Percentiles rank a stretch among this genome's conserved stretches.
Conservation (phyloP, 2,113 vertebrate genomes). For the Oceanodroma tethys region DNA sequence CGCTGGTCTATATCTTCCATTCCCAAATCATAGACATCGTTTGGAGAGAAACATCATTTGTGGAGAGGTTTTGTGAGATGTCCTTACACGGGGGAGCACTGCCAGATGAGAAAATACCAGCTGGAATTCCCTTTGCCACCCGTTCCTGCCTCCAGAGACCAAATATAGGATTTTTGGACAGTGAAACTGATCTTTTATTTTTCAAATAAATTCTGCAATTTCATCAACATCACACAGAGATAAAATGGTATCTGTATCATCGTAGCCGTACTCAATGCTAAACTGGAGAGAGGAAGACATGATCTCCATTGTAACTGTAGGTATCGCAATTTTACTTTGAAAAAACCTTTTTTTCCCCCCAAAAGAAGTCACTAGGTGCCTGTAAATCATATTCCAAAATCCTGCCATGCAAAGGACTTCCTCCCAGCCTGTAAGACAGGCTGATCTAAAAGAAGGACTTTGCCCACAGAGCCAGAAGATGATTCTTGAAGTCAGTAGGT, state of each 20-base stretch:
- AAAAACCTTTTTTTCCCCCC: not conserved
- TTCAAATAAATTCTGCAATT: not conserved
- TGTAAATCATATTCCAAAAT: not conserved
- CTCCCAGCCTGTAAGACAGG: not conserved
- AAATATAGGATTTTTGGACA: accelerated
- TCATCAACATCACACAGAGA: not conserved
- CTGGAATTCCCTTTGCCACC: not conserved
- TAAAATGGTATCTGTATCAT: accelerated
- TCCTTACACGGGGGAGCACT: accelerated
- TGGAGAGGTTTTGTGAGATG: not conserved
- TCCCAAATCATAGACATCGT: not conserved
- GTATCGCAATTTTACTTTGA: not conserved
- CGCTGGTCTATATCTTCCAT: not conserved
- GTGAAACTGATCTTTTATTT: not conserved
- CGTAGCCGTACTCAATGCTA: accelerated
- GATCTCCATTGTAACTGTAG: not conserved
- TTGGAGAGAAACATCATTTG: not conserved
- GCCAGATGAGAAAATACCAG: not conserved
- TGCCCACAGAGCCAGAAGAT: not conserved
- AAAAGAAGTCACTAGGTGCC: not conserved
- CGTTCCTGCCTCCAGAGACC: not conserved
- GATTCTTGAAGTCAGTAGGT: not conserved
- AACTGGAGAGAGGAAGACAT: not conserved
- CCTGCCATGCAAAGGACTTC: not conserved
- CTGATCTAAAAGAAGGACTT: not conserved